A percentile compares a stretch with the other conserved stretches of the same genome.
Evolutionary conservation across 2,888 invertebrate genomes (phyloP).

Genomic region (Teinopalpus imperialis): DNA sequence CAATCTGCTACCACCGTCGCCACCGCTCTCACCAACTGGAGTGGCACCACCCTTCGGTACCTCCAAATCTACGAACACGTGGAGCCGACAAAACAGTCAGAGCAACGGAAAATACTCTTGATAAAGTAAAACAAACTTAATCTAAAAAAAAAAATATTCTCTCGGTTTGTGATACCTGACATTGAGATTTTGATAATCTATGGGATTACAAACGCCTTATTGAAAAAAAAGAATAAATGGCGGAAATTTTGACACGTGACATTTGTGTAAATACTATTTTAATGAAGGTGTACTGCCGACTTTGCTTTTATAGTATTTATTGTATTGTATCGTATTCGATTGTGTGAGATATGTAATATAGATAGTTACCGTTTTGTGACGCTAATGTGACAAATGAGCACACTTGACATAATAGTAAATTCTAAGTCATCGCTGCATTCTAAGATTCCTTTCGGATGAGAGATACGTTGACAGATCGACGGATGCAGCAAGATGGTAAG

Average conservation of each 20-base stretch:
- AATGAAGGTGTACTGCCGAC: too few relatives aligned
- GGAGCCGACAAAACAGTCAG: constrained; percentile 61
- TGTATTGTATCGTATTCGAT: too few relatives aligned
- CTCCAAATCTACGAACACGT: constrained; percentile 35
- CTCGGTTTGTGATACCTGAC: constrained; percentile 5
- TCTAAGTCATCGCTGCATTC: too few relatives aligned
- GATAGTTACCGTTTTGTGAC: too few relatives aligned
- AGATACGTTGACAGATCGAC: too few relatives aligned
- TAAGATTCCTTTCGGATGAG: too few relatives aligned
- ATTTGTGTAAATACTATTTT: too few relatives aligned
- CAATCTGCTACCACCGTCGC: constrained; percentile 62
- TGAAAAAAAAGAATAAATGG: constrained; percentile 6
- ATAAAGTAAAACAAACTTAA: constrained; percentile 24
- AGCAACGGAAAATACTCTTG: constrained; percentile 54
- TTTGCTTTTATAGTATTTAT: too few relatives aligned
- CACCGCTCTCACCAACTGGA: constrained; percentile 56
- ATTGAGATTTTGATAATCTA: not conserved
- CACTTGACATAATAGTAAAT: too few relatives aligned
- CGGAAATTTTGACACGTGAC: not conserved
- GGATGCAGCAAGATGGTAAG: too few relatives aligned
- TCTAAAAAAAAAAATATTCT: not conserved
- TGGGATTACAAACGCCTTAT: not conserved
- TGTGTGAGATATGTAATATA: too few relatives aligned
- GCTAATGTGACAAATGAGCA: too few relatives aligned
- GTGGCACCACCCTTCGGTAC: constrained; percentile 44